Conservation (phyloP, 2,888 invertebrate species). For the Octodonta nipae region DNA sequence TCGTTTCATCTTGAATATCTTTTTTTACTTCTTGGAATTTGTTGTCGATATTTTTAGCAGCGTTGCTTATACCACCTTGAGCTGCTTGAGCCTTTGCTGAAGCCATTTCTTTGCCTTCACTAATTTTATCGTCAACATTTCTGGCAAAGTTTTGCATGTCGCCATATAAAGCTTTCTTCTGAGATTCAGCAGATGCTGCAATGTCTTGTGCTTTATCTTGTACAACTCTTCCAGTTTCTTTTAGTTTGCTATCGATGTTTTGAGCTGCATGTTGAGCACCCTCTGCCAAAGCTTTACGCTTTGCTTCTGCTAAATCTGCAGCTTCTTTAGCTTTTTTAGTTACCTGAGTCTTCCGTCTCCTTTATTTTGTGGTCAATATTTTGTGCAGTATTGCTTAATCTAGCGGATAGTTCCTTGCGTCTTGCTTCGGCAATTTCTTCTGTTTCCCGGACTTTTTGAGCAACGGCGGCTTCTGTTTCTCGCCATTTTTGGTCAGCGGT, state of each 20-base stretch:
- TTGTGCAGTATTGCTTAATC: constrained; percentile 23
- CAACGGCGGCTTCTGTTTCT: constrained; percentile 17
- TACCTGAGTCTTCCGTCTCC: constrained; percentile 10
- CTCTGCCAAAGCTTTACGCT: constrained; percentile 9
- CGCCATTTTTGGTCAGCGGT: constrained; percentile 15
- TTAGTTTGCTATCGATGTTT: constrained; percentile 6
- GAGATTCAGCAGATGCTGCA: constrained; percentile 14
- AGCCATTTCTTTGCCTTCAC: constrained; percentile 12
- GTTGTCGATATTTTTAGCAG: constrained; percentile 38
- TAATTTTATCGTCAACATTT: constrained; percentile 46
- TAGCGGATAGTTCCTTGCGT: constrained; percentile 37
- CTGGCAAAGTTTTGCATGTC: constrained; percentile 6
- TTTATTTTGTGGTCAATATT: constrained; percentile 34
- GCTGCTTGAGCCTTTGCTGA: constrained; percentile 2
- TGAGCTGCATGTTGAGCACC: constrained; percentile 14
- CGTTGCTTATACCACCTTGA: constrained; percentile 9
- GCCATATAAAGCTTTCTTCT: constrained; percentile 8
- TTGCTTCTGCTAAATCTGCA: constrained; percentile 4
- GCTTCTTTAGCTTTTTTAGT: constrained; percentile 3
- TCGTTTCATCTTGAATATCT: constrained; percentile 12
- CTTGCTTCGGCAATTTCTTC: constrained; percentile 33
- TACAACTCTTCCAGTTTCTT: constrained; percentile 11
- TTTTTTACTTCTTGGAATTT: constrained; percentile 46
- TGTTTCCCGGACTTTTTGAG: constrained; percentile 13
- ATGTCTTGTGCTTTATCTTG: constrained; percentile 12